Base-by-base conservation (phyloP, 23 tunicate genomes). In the Corella eumyota region DNA sequence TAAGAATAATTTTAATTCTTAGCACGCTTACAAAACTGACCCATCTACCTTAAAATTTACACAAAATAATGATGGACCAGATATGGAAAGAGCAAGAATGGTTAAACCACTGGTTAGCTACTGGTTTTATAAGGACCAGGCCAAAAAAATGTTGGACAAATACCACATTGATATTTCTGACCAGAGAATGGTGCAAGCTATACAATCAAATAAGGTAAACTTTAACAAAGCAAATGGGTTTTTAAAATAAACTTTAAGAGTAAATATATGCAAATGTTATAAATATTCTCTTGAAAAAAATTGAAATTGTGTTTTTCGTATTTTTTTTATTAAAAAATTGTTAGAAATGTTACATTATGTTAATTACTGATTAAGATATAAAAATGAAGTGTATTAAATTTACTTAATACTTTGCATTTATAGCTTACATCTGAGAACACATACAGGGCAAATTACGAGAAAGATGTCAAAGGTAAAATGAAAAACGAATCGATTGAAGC, bases 101-200 rank as follows among this genome's bases (percentile, higher is more conserved):
- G 81, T 68, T 25, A 90, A 88, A 46, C 84, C 81, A 1, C 35
- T 88, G 57, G 65, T 83, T 23, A 88, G 96, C 45, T 78, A 74
- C 62, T 88, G 73, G 73, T 73, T 78, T 33, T 88, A 88, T 35
- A 88, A 77, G 48, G 80, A 79, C 61, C 68, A 68, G 68, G 96
- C 96, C 6, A 88, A 79, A 68, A 88, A 78, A 63, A 67, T 78
- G 81, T 45, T 78, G 76, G 96, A 88, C 50, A 88, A 88, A 50
- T 88, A 88, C 57, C 69, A 88, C 67, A 7, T 88, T 27, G 78
- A 74, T 68, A 52, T 57, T 0, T 69, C 86, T 30, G 96, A 88
- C 32, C 77, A 67, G 33, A 64, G 45, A 34, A 30, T 83, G 6
- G 73, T 69, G 33, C 96, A 88, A 54, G 96, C 88, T 11, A 32